These are phyloP conservation scores for Polymixis flavicincta DNA, from an alignment of 2,888 invertebrate species.

Conservation along the genomic window DNA sequence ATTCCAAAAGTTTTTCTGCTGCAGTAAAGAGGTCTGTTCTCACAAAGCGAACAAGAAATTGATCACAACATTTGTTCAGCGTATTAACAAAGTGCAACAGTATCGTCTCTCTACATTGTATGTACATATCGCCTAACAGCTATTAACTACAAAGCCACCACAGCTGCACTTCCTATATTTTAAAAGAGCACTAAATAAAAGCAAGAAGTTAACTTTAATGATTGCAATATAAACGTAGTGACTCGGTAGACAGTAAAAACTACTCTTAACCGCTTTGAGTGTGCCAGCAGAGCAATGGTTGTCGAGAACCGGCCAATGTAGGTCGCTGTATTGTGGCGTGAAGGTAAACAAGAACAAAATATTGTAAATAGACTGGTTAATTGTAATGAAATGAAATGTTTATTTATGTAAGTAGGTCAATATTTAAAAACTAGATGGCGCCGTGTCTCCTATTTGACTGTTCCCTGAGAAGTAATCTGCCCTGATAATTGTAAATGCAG, in stretches of 20 bases:
- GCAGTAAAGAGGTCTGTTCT: neutral
- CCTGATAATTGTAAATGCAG: too few relatives aligned
- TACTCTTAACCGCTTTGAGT: slow-evolving; percentile 11
- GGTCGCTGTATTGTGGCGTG: slow-evolving; percentile 9
- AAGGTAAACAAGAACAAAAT: slow-evolving; percentile 28
- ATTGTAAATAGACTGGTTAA: neutral
- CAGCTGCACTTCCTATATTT: slow-evolving; percentile 12
- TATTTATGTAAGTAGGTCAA: too few relatives aligned
- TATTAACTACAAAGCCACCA: neutral
- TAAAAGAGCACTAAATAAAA: slow-evolving; percentile 34
- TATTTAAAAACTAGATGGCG: too few relatives aligned
- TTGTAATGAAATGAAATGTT: neutral
- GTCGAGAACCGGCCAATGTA: slow-evolving; percentile 24
- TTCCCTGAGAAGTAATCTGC: too few relatives aligned
- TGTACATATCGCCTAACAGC: neutral
- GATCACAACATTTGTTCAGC: neutral
- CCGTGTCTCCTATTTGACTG: too few relatives aligned
- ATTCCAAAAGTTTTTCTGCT: too few relatives aligned
- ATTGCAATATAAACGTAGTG: slow-evolving; percentile 34
- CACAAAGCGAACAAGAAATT: neutral
- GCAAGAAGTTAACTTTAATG: slow-evolving; percentile 45
- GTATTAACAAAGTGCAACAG: neutral
- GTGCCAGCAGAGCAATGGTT: neutral
- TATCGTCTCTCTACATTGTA: neutral
- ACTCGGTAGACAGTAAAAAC: slow-evolving; percentile 5